Base-by-base conservation (phyloP, 2,888 invertebrate species). In the Tryphoninae sp. region DNA sequence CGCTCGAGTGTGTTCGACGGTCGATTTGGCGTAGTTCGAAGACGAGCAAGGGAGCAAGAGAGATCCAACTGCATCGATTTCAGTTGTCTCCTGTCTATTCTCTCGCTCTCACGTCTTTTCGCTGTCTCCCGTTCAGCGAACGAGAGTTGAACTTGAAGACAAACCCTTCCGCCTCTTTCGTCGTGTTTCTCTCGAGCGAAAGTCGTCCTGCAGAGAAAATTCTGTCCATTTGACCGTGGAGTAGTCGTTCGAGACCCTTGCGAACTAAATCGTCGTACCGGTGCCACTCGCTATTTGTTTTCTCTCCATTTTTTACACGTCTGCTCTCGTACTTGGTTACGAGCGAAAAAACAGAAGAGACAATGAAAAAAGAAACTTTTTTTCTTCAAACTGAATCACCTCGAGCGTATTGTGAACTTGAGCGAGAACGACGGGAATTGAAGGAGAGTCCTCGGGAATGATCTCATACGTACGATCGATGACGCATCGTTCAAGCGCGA, bases 401-500 rank as follows among this genome's bases (percentile, higher is more conserved):
- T 76, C 71, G 55, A 33, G 55, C 67, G 49, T 61, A 49, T 84
- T 79, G 78, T 72, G 83, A 69, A 78, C 74, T 68, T 78, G 65
- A 51, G 80, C 75, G 71, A 67, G 74, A 75, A 59, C 51, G 65
- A 83, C 68, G 76, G 62, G 23, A 19, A 19, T 55, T 13, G 59
- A 51, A 59, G 9, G 26, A 19, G 59, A 53, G 65, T 40, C 40
- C 23, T 19, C 55, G 62, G 33, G 19, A 78, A 69, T 83, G 75
- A 75, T 83, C 79, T 77, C 68, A 64, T 78, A 69, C 69, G 69
- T 55, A 81, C 59, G 33, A 78, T 82, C 80, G 78, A 82, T 83
- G 84, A 83, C 76, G 58, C 75, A 78, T 73, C 58, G 59, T 40
- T 72, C 51, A n/a, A 49, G 49, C 26, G 55, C 26, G 33, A 71